A percentile compares a stretch with the other conserved stretches of the same genome.
phyloP scores from a whole-genome alignment of 1,140 invertebrate genomes.

The Listronotus bonariensis region DNA sequence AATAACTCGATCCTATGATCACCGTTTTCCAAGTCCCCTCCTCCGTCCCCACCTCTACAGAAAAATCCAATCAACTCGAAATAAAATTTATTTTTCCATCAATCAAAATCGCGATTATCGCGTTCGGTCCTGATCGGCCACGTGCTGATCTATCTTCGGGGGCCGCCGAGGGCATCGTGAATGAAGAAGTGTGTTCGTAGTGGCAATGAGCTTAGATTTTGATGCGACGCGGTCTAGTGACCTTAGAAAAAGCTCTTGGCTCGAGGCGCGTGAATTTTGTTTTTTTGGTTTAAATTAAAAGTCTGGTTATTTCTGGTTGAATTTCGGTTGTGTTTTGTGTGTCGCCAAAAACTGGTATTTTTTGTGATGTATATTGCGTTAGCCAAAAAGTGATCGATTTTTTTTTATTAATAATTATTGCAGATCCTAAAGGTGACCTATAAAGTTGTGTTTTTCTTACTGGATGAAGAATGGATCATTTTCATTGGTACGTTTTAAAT shows the following conservation, averaged over 20 bases:
- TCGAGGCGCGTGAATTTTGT: neutral
- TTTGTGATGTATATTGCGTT: no score
- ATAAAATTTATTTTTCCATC: neutral
- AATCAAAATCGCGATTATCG: conserved; percentile 8
- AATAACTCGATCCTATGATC: neutral
- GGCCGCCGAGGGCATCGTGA: neutral
- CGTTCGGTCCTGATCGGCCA: conserved; percentile 20
- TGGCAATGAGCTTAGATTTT: conserved; percentile 18
- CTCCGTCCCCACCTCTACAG: neutral
- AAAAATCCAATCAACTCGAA: conserved; percentile 12
- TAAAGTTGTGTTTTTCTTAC: neutral
- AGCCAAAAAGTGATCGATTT: neutral
- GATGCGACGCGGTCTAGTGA: conserved; percentile 24
- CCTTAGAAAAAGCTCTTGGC: neutral
- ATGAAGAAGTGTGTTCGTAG: conserved; percentile 1
- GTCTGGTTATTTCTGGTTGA: no score
- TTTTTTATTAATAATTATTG: neutral
- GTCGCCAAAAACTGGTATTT: no score
- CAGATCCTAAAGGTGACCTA: no score
- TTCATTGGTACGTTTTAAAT: neutral
- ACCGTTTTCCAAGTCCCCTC: neutral
- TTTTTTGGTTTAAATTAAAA: neutral
- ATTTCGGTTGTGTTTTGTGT: neutral
- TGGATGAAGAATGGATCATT: conserved; percentile 12
- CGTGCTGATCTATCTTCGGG: conserved; percentile 3